These are phyloP conservation scores for Chrysaora quinquecirrha DNA, from an alignment of 30 jellyfish, hydroid and myxozoan species.

Conservation along the genomic window DNA sequence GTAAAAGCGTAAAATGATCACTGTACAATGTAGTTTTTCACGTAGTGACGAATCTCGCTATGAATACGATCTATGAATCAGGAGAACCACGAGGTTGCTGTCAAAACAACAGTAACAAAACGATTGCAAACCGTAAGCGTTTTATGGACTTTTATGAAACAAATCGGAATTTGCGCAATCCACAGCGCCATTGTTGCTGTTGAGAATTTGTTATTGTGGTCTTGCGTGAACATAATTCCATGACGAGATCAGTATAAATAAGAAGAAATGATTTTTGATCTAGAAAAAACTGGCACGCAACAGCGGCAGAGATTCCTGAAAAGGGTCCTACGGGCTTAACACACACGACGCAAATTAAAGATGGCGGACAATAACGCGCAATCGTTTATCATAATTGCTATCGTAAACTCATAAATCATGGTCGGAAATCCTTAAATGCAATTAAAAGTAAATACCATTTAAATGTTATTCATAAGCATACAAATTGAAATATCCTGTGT, in stretches of 20 bases:
- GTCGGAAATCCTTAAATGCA: not conserved
- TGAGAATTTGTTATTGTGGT: conserved; percentile 2
- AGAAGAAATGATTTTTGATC: not conserved
- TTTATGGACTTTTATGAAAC: conserved; percentile 27
- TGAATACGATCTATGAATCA: too few species aligned
- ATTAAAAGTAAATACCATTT: not conserved
- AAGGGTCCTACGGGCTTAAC: too few species aligned
- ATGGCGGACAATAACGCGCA: too few species aligned
- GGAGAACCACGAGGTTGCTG: too few species aligned
- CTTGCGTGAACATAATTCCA: not conserved
- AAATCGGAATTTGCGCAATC: conserved; percentile 11
- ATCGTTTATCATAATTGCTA: not conserved
- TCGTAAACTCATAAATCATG: not conserved
- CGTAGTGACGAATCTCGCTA: too few species aligned
- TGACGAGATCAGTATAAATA: conserved; percentile 16
- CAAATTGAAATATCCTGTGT: not conserved
- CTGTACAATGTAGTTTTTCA: too few species aligned
- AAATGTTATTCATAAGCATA: not conserved
- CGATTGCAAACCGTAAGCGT: conserved; percentile 15
- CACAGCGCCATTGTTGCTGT: conserved; percentile 18
- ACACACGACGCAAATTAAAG: not conserved
- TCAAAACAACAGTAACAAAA: not conserved
- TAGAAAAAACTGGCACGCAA: not conserved
- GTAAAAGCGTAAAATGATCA: too few species aligned
- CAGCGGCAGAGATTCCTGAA: not conserved